Base-by-base conservation (phyloP, 2,797 vertebrate genomes). In the Masticophis lateralis region DNA sequence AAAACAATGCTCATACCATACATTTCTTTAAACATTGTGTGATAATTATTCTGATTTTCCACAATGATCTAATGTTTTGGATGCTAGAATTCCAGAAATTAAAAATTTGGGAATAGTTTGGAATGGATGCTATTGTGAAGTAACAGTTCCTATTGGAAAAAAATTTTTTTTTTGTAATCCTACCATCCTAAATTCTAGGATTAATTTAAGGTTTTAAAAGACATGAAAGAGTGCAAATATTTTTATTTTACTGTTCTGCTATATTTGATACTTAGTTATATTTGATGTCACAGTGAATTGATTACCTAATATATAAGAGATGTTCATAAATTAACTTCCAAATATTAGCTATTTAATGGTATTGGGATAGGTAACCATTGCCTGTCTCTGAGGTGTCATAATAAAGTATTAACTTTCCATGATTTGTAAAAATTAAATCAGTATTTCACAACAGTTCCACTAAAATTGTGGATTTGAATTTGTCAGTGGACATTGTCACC, bases 261-360 rank as follows among this genome's bases (percentile, higher is more conserved):
- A 7, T 69, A 83, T 37, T 37, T 37, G 37, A 37, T 37, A 37
- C 37, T 37, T 37, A n/a, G n/a, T 66, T 27, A 90, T 1, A 6
- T 53, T 27, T 95, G 32, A 94, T 96, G 96, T 95, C 92, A 47
- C 89, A 92, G 53, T 94, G 90, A 95, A 97, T 96, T 90, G 93
- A 90, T n/a, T 66, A 47, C 88, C 37, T 1, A 32, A 59, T 7
- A 20, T 12, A 43, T 16, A 59, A 53, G 43, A 51, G 13, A 83
- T 12, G 14, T 27, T n/a, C 4, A 60, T 53, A 89, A 53, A 43
- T 69, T 53, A 57, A 57, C 1, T 66, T 66, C 27, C 18, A 63
- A 66, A 53, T 51, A 91, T 60, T 61, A 13, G 55, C n/a, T 92
- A 25, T 47, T 56, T 60, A 60, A 60, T 32, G 7, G 60, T 60